Base-by-base conservation (phyloP, 2,888 invertebrate genomes). In the Pyrgus malvae region DNA sequence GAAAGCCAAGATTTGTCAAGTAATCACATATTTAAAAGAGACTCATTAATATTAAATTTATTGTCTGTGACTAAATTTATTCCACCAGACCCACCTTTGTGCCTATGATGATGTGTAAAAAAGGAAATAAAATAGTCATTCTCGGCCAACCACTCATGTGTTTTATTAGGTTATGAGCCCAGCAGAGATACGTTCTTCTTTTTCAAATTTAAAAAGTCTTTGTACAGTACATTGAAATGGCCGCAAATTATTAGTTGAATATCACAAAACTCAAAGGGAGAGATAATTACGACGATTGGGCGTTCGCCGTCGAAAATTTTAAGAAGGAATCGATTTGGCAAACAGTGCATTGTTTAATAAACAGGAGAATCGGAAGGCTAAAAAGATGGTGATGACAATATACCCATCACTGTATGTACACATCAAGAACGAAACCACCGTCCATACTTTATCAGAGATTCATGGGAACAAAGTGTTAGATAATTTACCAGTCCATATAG, bases 371-470 rank as follows among this genome's bases (percentile, higher is more conserved):
- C 3, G 3, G 11, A 38, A 38, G 11, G 38, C 38, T 3, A 38
- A n/a, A 38, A 38, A 38, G 38, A 9, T 38, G 17, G n/a, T 38
- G n/a, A 2, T 38, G 38, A 38, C 19, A 4, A 38, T 38, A 3
- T 17, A 38, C 4, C n/a, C 38, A 14, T 17, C 19, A 8, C 19
- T 19, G 1, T 38, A 38, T 19, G 38, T 38, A 4, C 38, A 38
- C n/a, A 38, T 38, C 8, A 38, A 38, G n/a, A n/a, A 9, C 8
- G 38, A 17, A 38, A 38, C 17, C n/a, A 38, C 5, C 9, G n/a
- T 19, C n/a, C 19, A 9, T 4, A 19, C 19, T 19, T 17, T 38
- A 17, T 45, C 7, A 45, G 62, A 66, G 29, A n/a, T 35, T 63
- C 8, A 9, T 9, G 3, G 19, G 8, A 14, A 14, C 25, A 19